Percentiles rank a stretch among this genome's conserved stretches.
These are phyloP conservation scores for Eremobia ochroleuca DNA, from an alignment of 2,888 invertebrate species.

Conservation along the genomic window DNA sequence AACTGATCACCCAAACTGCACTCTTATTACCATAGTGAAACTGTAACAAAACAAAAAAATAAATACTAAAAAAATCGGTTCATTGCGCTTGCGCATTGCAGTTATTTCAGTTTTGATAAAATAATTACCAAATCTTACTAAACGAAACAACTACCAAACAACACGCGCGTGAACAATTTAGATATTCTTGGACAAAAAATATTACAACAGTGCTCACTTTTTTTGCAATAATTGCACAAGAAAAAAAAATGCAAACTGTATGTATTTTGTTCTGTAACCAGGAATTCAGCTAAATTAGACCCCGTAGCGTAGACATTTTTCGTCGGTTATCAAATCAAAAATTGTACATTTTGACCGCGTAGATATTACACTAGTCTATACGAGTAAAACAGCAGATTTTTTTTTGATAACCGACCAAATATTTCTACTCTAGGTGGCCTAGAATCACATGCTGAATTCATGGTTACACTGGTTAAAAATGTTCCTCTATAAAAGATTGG, in stretches of 20 bases:
- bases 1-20: constrained; percentile 1
- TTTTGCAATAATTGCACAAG: neutral
- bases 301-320: neutral
- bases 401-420: too few species aligned
- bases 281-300: neutral
- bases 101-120: constrained; percentile 25
- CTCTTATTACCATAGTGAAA: constrained; percentile 8
- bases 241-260: neutral
- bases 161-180: neutral
- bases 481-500: too few species aligned
- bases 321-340: neutral
- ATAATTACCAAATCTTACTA: constrained; percentile 31
- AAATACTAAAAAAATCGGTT: too few species aligned
- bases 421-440: too few species aligned
- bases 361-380: neutral
- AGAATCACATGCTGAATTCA: too few species aligned
- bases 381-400: neutral
- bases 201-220: neutral
- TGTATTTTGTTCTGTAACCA: too few species aligned
- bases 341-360: neutral
- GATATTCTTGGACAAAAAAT: neutral
- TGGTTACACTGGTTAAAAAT: too few species aligned
- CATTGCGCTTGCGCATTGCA: neutral
- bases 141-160: constrained; percentile 20
- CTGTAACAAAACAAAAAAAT: too few species aligned